A percentile compares a stretch with the other conserved stretches of the same genome.
Conservation (phyloP, 2,113 vertebrate species). For the Meleagris gallopavo region DNA sequence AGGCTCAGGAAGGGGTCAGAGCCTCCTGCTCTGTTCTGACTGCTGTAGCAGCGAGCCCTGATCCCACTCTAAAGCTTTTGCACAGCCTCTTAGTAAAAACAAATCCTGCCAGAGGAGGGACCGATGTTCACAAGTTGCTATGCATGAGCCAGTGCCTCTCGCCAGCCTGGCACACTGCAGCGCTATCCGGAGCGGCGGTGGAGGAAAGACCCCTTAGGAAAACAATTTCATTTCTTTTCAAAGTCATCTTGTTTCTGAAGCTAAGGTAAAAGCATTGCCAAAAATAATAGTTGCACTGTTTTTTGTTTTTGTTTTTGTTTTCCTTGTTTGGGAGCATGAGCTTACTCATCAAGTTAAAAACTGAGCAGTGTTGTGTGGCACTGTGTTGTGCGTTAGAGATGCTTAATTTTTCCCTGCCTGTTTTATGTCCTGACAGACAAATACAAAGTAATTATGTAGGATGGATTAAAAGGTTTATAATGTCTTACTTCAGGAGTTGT, state of each 20-base stretch:
- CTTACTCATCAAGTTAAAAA: background rate
- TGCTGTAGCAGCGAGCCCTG: background rate
- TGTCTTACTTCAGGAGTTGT: background rate
- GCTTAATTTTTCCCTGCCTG: background rate
- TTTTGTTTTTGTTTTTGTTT: background rate
- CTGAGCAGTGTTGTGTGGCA: background rate
- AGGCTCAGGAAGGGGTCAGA: background rate
- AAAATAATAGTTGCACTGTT: background rate
- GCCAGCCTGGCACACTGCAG: background rate
- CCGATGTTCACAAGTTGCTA: background rate
- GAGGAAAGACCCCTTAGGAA: background rate
- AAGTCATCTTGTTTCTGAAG: background rate
- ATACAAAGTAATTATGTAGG: background rate
- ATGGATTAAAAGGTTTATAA: conserved; percentile 17
- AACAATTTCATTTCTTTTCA: background rate
- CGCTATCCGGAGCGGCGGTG: accelerated
- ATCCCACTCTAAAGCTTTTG: background rate
- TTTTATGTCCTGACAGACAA: conserved; percentile 13
- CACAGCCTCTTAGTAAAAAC: background rate
- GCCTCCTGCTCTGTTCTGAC: background rate
- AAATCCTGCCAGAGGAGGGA: background rate
- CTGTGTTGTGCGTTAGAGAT: background rate
- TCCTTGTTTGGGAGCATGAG: background rate
- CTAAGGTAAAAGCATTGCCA: background rate
- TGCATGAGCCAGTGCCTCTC: accelerated